phyloP scores from a whole-genome alignment of 2,113 vertebrate genomes.

The Gambusia affinis region DNA sequence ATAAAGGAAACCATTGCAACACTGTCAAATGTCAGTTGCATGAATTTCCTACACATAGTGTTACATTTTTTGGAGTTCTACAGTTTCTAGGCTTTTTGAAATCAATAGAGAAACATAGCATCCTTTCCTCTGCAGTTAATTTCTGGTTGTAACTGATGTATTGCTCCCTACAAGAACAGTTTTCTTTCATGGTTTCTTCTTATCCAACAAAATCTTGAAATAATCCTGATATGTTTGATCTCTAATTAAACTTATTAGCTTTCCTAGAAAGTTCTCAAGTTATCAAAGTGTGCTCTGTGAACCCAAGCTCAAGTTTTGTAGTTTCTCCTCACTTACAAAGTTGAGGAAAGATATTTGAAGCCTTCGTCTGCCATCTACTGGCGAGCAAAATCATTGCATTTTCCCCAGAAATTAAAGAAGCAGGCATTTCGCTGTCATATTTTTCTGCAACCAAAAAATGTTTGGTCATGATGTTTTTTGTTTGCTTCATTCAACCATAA shows the following conservation, averaged over 20 bases:
- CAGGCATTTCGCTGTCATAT: not conserved
- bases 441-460: not conserved
- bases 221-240: not conserved
- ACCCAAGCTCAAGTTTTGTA: not conserved
- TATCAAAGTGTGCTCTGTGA: too few species aligned
- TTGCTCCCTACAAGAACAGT: not conserved
- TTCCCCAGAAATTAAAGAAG: too few species aligned
- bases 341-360: not conserved
- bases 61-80: not conserved
- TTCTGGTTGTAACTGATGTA: not conserved
- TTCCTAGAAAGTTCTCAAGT: too few species aligned
- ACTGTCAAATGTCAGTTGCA: not conserved
- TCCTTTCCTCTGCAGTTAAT: not conserved
- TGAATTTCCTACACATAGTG: not conserved
- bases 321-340: not conserved
- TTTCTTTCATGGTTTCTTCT: not conserved
- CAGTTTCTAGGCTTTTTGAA: not conserved
- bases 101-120: not conserved
- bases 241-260: too few species aligned
- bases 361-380: conserved; percentile 58
- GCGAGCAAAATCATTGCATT: not conserved
- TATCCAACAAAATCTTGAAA: not conserved
- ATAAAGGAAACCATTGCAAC: not conserved
- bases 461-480: too few species aligned
- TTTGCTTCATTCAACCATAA: too few species aligned